Percentiles rank a stretch among this genome's conserved stretches.
These are phyloP conservation scores for Otolemur crassicaudatus DNA, from an alignment of 2,797 vertebrate genomes.

Conservation along the genomic window DNA sequence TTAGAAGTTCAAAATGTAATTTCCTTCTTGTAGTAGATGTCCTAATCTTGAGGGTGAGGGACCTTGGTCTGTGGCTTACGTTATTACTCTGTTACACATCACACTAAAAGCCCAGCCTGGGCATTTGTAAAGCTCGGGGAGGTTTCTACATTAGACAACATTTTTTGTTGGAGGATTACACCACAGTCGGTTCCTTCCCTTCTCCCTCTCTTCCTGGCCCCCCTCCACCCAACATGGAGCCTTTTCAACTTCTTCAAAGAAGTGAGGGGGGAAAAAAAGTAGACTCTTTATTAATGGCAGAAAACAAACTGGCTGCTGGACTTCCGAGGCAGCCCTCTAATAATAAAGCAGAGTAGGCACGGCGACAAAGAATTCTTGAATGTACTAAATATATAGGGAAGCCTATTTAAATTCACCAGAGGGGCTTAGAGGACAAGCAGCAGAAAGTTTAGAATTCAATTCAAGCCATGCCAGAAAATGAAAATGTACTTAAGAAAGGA, in stretches of 20 bases:
- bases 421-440: slow-evolving; percentile 87
- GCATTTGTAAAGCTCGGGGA: slow-evolving; percentile 85
- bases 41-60: slow-evolving; percentile 60
- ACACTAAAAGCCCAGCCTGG: slow-evolving; percentile 84
- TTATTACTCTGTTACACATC: slow-evolving; percentile 83
- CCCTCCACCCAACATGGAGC: slow-evolving; percentile 85
- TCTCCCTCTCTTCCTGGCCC: slow-evolving; percentile 79
- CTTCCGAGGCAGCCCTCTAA: slow-evolving; percentile 88
- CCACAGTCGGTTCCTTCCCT: slow-evolving; percentile 84
- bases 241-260: slow-evolving; percentile 91
- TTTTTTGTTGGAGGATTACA: slow-evolving; percentile 87
- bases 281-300: slow-evolving; percentile 90
- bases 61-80: slow-evolving; percentile 79
- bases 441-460: slow-evolving; percentile 88
- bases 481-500: slow-evolving; percentile 85
- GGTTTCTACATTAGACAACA: slow-evolving; percentile 87
- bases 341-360: slow-evolving; percentile 88
- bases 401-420: slow-evolving; percentile 88
- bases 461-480: slow-evolving; percentile 87
- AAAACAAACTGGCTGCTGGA: slow-evolving; percentile 90
- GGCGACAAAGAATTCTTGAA: slow-evolving; percentile 89
- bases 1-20: slow-evolving; percentile 70
- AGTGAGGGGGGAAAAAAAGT: slow-evolving; percentile 79
- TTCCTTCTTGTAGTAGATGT: slow-evolving; percentile 78
- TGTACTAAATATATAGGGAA: slow-evolving; percentile 89